A percentile compares a stretch with the other conserved stretches of the same genome.
These are phyloP conservation scores for Mohoua ochrocephala DNA, from an alignment of 2,113 vertebrate genomes.

Conservation along the genomic window DNA sequence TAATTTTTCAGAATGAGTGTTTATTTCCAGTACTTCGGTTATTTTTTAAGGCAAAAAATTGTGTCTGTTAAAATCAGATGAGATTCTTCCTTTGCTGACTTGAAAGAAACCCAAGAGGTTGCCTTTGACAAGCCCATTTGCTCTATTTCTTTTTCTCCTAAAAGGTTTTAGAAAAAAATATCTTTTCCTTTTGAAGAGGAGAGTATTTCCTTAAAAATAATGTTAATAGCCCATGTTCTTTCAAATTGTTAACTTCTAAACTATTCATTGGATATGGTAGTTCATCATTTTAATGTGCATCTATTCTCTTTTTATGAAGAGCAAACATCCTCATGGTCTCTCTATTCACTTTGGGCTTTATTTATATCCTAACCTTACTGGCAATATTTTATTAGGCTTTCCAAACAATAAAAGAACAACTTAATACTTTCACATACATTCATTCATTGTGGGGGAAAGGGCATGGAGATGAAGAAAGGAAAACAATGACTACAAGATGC, in stretches of 20 bases:
- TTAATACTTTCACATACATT: background rate
- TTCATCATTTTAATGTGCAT: background rate
- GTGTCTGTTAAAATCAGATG: background rate
- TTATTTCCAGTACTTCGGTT: background rate
- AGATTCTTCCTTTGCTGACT: background rate
- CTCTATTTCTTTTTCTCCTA: background rate
- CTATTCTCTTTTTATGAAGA: background rate
- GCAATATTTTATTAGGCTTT: background rate
- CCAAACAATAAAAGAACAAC: background rate
- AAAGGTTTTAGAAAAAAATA: background rate
- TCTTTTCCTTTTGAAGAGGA: background rate
- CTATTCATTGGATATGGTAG: background rate
- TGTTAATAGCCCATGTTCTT: background rate
- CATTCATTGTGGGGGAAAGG: background rate
- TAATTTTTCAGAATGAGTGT: background rate
- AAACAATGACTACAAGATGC: background rate
- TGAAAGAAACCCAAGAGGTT: background rate
- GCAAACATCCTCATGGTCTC: background rate
- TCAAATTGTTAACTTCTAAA: background rate
- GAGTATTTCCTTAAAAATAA: background rate
- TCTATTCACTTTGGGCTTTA: background rate
- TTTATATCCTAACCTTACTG: background rate
- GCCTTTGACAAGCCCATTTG: background rate
- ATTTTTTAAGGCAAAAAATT: background rate
- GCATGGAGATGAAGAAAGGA: background rate